A percentile compares a stretch with the other conserved stretches of the same genome.
phyloP scores from a whole-genome alignment of 1,140 invertebrate species.

The Penaeus vannamei region DNA sequence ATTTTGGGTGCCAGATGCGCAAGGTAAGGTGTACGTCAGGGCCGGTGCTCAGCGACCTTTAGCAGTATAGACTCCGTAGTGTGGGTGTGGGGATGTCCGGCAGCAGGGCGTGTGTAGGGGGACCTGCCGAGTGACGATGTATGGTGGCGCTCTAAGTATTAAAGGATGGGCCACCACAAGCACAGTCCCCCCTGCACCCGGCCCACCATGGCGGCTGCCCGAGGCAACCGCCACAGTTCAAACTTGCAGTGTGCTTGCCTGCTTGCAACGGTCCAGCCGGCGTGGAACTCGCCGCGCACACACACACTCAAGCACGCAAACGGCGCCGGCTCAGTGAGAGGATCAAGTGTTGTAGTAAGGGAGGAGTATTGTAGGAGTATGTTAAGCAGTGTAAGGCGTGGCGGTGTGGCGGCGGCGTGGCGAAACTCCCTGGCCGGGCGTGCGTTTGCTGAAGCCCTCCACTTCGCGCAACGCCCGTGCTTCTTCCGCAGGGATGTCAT shows the following conservation, averaged over 20 bases:
- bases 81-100: background rate
- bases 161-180: constrained; percentile 9
- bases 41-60: too few species aligned
- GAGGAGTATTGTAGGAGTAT: too few species aligned
- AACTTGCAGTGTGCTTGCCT: constrained; percentile 56
- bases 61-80: too few species aligned
- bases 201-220: constrained; percentile 18
- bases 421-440: background rate
- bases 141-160: too few species aligned
- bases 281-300: constrained; percentile 25
- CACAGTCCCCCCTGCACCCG: constrained; percentile 5
- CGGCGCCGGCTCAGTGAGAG: constrained; percentile 23
- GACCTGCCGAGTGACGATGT: too few species aligned
- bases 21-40: too few species aligned
- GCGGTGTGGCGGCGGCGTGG: background rate
- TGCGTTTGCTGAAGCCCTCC: background rate
- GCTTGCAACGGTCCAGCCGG: constrained; percentile 53
- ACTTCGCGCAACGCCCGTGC: background rate
- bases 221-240: constrained; percentile 56
- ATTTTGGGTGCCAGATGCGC: too few species aligned
- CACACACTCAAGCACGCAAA: constrained; percentile 19
- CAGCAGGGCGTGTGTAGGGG: constrained; percentile 21
- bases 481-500: background rate
- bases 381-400: constrained; percentile 4
- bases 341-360: background rate